Percentiles rank a stretch among this genome's conserved stretches.
These are phyloP conservation scores for Cryptomyrus ogoouensis DNA, from an alignment of 2,113 vertebrate species.

Conservation along the genomic window DNA sequence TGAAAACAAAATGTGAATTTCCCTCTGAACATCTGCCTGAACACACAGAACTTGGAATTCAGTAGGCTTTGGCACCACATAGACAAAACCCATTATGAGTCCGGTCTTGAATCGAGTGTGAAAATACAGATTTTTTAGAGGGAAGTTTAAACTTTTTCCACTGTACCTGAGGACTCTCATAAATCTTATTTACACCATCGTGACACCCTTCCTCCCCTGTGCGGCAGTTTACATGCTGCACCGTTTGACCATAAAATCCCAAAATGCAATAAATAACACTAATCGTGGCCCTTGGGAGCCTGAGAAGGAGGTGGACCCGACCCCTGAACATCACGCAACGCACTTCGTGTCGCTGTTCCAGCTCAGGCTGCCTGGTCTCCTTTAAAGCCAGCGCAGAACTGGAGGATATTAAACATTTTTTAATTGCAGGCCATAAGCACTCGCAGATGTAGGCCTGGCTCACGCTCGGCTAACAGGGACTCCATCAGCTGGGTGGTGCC, in stretches of 20 bases:
- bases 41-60: background rate
- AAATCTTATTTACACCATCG: background rate
- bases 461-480: background rate
- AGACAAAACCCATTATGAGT: background rate
- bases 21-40: background rate
- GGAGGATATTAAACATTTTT: conserved; percentile 34
- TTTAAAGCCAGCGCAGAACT: conserved; percentile 27
- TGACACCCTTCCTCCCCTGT: background rate
- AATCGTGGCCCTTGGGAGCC: background rate
- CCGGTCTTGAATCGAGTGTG: background rate
- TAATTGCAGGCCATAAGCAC: conserved; percentile 38
- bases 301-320: background rate
- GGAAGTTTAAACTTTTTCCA: background rate
- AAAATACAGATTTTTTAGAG: background rate
- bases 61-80: background rate
- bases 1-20: background rate
- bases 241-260: background rate
- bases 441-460: conserved; percentile 38
- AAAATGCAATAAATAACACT: conserved; percentile 6
- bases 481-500: background rate
- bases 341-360: conserved; percentile 13
- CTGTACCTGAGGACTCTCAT: background rate
- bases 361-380: conserved; percentile 19
- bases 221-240: background rate
- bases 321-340: background rate